Percentiles rank a stretch among this genome's conserved stretches.
Conservation (phyloP, 1,140 invertebrate genomes). For the Trinorchestia longiramus region DNA sequence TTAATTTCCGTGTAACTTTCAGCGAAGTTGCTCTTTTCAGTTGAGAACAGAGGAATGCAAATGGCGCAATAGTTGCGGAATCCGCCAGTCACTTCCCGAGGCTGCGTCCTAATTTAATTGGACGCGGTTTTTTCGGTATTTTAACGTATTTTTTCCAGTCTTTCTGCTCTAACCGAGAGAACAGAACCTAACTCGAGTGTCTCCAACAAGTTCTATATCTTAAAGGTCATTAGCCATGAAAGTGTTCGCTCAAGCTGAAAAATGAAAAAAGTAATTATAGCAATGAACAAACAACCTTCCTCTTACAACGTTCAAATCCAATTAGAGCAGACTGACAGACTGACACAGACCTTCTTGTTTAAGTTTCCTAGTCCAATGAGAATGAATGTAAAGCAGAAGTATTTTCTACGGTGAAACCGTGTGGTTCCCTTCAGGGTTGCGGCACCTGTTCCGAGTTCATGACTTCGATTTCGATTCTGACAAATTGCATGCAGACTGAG, state of each 20-base stretch:
- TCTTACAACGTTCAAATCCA: not conserved
- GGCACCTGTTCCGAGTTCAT: not conserved
- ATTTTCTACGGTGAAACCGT: not conserved
- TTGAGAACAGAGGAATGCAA: not conserved
- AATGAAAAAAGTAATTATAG: not conserved
- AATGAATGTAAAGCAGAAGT: not conserved
- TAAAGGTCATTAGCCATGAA: not conserved
- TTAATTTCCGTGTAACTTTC: not conserved
- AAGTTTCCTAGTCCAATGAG: not conserved
- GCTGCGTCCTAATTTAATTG: not conserved
- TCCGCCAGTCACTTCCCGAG: not conserved
- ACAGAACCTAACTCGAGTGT: not conserved
- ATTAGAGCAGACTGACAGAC: not conserved
- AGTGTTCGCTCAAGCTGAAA: not conserved
- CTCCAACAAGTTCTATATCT: not conserved
- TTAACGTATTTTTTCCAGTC: not conserved
- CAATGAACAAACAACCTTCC: not conserved
- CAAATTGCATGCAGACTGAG: not conserved
- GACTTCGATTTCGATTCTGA: not conserved
- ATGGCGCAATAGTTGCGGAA: not conserved
- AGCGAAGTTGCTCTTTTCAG: no score
- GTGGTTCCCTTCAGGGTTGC: not conserved
- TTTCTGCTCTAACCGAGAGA: not conserved
- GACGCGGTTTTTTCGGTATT: not conserved
- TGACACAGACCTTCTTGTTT: not conserved